Evolutionary conservation across 1,140 invertebrate species (phyloP).

Genomic region (Chironomus tepperi): DNA sequence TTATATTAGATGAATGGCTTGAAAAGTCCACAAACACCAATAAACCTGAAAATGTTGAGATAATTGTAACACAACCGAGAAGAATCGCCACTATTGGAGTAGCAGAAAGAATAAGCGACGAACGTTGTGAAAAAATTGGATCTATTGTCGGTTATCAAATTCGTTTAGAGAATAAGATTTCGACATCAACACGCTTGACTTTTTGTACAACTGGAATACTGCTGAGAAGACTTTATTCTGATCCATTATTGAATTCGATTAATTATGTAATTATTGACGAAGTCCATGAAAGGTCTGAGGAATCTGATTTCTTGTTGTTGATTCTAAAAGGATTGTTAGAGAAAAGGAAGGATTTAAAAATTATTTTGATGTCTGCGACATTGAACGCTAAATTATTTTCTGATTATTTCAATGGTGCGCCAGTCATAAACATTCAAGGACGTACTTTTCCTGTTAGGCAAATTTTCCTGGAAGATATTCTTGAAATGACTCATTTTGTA

Average conservation of each 20-base stretch:
- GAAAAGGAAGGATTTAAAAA: constrained; percentile 61
- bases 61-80: constrained; percentile 87
- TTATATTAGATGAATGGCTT: constrained; percentile 73
- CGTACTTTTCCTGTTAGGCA: constrained; percentile 75
- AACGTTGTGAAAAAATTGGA: constrained; percentile 73
- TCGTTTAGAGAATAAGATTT: constrained; percentile 66
- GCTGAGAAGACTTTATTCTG: constrained; percentile 65
- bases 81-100: constrained; percentile 87
- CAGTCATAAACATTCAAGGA: constrained; percentile 64
- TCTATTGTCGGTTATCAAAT: constrained; percentile 78
- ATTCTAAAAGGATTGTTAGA: constrained; percentile 65
- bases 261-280: constrained; percentile 82
- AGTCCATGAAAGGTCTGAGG: constrained; percentile 82
- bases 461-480: constrained; percentile 66
- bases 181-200: constrained; percentile 64
- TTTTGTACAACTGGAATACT: constrained; percentile 92
- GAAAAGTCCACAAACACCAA: constrained; percentile 27
- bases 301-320: constrained; percentile 76
- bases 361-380: constrained; percentile 83
- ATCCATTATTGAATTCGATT: constrained; percentile 58
- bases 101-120: constrained; percentile 81
- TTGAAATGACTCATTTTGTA: constrained; percentile 57
- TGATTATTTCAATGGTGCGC: constrained; percentile 62
- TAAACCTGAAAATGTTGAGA: constrained; percentile 39
- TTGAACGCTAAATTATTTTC: constrained; percentile 71